A percentile compares a stretch with the other conserved stretches of the same genome.
Conservation (phyloP, 2,113 vertebrate genomes). For the Axis porcinus region DNA sequence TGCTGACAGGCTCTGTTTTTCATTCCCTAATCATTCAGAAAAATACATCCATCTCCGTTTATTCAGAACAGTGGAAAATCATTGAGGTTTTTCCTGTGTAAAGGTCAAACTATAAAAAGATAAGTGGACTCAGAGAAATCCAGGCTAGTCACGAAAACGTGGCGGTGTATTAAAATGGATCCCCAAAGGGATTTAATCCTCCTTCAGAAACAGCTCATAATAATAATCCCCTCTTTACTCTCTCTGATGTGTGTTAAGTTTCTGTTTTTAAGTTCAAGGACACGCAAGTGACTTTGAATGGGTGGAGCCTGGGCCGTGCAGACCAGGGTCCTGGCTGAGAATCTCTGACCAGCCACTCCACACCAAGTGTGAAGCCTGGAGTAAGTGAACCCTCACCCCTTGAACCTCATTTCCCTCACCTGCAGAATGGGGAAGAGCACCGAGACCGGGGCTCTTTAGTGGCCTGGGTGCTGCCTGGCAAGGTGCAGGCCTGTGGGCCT, state of each 20-base stretch:
- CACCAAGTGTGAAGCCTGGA: background rate
- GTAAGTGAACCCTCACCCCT: background rate
- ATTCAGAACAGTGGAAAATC: slow-evolving; percentile 62
- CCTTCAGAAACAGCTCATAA: slow-evolving; percentile 39
- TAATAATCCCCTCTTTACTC: background rate
- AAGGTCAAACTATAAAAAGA: slow-evolving; percentile 72
- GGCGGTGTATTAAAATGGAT: slow-evolving; percentile 29
- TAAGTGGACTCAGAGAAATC: slow-evolving; percentile 51
- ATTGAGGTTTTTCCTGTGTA: slow-evolving; percentile 56
- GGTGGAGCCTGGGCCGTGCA: background rate
- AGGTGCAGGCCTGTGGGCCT: background rate
- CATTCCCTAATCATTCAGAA: slow-evolving; percentile 61
- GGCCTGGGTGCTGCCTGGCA: background rate
- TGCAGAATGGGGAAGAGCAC: background rate
- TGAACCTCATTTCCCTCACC: background rate
- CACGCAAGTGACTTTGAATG: background rate
- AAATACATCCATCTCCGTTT: slow-evolving; percentile 59
- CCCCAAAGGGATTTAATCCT: slow-evolving; percentile 55
- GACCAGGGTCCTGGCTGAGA: background rate
- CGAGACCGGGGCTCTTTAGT: too few relatives aligned
- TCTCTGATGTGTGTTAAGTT: background rate
- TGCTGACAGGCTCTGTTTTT: slow-evolving; percentile 3
- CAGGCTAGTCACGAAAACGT: slow-evolving; percentile 45
- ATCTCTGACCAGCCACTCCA: background rate
- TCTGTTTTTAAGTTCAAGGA: slow-evolving; percentile 32